phyloP scores from a whole-genome alignment of 64 coral and sea anemone species.

The Astreopora myriophthalma region DNA sequence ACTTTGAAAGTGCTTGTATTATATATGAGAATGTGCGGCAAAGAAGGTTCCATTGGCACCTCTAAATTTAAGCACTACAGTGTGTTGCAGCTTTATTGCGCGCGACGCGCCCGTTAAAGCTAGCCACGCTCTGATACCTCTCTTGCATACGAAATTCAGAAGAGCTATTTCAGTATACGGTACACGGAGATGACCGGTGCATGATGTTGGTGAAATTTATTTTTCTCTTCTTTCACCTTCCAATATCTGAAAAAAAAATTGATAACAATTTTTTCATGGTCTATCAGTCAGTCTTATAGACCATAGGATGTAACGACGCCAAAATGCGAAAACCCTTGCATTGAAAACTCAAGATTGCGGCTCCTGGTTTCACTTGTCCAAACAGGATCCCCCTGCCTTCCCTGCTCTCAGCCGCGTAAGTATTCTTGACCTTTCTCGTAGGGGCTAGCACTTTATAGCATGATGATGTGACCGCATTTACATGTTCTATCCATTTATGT shows the following conservation, averaged over 20 bases:
- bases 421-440: conserved; percentile 47
- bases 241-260: neutral
- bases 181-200: neutral
- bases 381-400: neutral
- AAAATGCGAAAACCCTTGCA: neutral
- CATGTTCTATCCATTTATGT: conserved; percentile 30
- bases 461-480: conserved; percentile 20
- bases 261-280: neutral
- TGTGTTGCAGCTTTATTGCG: neutral
- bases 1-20: neutral
- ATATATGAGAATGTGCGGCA: neutral
- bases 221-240: neutral
- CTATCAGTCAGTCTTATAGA: neutral
- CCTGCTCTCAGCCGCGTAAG: neutral
- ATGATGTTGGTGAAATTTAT: neutral
- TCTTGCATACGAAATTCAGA: neutral
- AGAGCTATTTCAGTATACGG: neutral
- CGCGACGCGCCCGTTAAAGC: neutral
- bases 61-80: neutral
- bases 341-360: neutral
- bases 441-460: neutral
- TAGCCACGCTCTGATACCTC: neutral
- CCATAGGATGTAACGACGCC: neutral
- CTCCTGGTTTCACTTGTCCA: neutral
- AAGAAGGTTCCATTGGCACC: neutral